Evolutionary conservation across 2,113 vertebrate genomes (phyloP).

Genomic region (Eolophus roseicapilla): DNA sequence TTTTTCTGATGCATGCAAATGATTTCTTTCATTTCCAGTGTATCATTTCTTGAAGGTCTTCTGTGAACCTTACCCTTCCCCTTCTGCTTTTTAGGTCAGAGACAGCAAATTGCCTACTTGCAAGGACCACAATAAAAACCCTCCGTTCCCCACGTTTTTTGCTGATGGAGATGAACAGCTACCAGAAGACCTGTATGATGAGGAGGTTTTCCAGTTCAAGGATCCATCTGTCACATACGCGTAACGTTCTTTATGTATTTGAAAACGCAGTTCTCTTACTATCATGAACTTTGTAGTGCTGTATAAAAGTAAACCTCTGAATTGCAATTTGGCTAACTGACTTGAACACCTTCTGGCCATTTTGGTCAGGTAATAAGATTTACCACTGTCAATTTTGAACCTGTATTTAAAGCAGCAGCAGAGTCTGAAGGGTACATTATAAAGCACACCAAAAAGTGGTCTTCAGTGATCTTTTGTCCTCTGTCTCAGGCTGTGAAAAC

Average conservation of each 20-base stretch:
- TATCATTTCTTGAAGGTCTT: background rate
- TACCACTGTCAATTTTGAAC: background rate
- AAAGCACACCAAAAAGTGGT: background rate
- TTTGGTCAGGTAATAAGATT: background rate
- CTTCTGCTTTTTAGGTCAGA: constrained; percentile 75
- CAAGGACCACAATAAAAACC: constrained; percentile 70
- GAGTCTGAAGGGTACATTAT: background rate
- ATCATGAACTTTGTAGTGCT: background rate
- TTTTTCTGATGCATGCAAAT: background rate
- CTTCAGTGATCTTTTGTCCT: background rate
- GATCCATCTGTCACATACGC: constrained; percentile 78
- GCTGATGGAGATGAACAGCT: constrained; percentile 86
- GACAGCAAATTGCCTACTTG: constrained; percentile 79
- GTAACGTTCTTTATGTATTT: constrained; percentile 1
- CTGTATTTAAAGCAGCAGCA: background rate
- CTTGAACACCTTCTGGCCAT: background rate
- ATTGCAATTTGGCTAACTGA: background rate
- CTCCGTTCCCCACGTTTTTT: constrained; percentile 93
- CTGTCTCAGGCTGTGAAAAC: background rate
- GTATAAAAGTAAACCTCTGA: background rate
- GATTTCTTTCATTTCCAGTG: background rate
- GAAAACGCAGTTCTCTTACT: background rate
- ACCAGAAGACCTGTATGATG: constrained; percentile 88
- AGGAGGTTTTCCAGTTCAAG: constrained; percentile 82
- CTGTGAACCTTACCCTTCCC: background rate